Evolutionary conservation across 2,113 vertebrate genomes (phyloP).

Genomic region (Alectura lathami): DNA sequence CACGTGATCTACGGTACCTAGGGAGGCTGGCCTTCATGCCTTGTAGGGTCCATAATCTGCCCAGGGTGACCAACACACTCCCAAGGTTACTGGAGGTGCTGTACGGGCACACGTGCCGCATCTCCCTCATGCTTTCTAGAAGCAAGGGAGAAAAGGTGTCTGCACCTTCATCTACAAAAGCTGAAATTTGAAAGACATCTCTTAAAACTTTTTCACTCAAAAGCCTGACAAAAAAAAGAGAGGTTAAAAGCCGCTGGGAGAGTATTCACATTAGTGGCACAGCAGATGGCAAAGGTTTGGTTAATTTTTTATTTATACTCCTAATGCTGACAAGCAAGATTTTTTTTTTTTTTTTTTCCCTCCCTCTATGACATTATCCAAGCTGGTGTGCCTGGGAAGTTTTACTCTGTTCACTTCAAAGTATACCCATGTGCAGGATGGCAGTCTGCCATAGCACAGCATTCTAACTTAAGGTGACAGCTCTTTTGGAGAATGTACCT

Average conservation of each 20-base stretch:
- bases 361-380: background rate
- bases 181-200: background rate
- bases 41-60: fast-evolving
- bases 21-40: background rate
- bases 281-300: background rate
- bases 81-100: no score
- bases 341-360: background rate
- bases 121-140: background rate
- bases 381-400: background rate
- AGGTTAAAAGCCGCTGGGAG: background rate
- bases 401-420: background rate
- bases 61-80: background rate
- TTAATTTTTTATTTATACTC: slow-evolving; percentile 18
- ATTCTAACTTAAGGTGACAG: background rate
- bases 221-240: background rate
- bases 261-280: background rate
- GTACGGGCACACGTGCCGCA: fast-evolving
- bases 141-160: background rate
- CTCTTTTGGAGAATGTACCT: background rate
- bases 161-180: background rate
- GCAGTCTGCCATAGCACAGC: background rate
- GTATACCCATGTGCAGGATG: background rate
- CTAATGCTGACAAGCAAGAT: background rate
- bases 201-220: background rate
- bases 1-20: fast-evolving